phyloP scores from a whole-genome alignment of 1,140 invertebrate species.

The Helicorthomorpha holstii region DNA sequence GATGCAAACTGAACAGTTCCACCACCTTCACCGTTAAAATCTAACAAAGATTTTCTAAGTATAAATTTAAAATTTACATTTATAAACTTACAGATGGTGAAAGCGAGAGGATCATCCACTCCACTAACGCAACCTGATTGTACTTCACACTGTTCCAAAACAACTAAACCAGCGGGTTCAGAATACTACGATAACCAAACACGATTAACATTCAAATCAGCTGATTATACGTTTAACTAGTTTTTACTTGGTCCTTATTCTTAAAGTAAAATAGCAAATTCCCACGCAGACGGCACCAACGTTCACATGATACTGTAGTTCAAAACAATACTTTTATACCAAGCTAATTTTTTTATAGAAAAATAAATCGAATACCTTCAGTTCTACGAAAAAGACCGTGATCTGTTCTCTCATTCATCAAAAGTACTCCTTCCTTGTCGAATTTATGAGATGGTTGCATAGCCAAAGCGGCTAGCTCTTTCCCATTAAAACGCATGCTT shows the following conservation, averaged over 20 bases:
- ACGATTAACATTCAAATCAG: not conserved
- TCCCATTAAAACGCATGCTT: slow-evolving; percentile 74
- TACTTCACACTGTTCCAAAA: slow-evolving; percentile 70
- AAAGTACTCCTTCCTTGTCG: slow-evolving; percentile 77
- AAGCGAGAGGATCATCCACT: slow-evolving; percentile 42
- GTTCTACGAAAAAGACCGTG: slow-evolving; percentile 61
- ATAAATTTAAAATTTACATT: slow-evolving; percentile 53
- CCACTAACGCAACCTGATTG: slow-evolving; percentile 37
- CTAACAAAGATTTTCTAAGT: no score
- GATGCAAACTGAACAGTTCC: slow-evolving; percentile 52
- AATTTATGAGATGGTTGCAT: slow-evolving; percentile 71
- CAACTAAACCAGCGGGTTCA: slow-evolving; percentile 67
- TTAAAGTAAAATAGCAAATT: slow-evolving; percentile 92
- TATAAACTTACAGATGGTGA: slow-evolving; percentile 33
- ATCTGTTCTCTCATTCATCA: slow-evolving; percentile 71
- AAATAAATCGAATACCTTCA: slow-evolving; percentile 58
- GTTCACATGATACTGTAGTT: not conserved
- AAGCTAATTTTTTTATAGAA: slow-evolving; percentile 1
- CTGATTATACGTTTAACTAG: not conserved
- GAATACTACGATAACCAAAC: slow-evolving; percentile 36
- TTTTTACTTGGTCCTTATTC: slow-evolving; percentile 48
- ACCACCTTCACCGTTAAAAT: slow-evolving; percentile 4
- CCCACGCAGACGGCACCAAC: slow-evolving; percentile 61
- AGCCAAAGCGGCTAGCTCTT: slow-evolving; percentile 64
- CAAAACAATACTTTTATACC: not conserved